These are phyloP conservation scores for Epistrophe grossulariae DNA, from an alignment of 2,888 invertebrate species.

Conservation along the genomic window DNA sequence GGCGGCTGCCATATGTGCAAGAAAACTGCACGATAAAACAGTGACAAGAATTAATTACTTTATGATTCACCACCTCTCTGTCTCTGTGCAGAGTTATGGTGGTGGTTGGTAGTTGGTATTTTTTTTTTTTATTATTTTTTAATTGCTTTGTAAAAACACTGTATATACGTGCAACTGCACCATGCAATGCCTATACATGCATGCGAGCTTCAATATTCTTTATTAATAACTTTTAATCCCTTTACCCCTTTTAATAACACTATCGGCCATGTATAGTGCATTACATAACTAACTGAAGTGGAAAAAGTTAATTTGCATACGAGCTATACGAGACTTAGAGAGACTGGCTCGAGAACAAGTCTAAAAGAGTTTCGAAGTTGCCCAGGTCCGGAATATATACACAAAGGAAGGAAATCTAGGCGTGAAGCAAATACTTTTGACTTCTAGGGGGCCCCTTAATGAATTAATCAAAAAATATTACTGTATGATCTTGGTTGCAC, in stretches of 20 bases:
- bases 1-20: conserved; percentile 31
- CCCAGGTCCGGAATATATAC: not conserved
- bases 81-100: too few species aligned
- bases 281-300: conserved; percentile 66
- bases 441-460: too few species aligned
- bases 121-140: not conserved
- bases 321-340: conserved; percentile 18
- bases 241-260: conserved; percentile 28
- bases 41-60: conserved; percentile 71
- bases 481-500: too few species aligned
- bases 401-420: not conserved
- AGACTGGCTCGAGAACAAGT: conserved; percentile 45
- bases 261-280: conserved; percentile 1
- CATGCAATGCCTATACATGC: conserved; percentile 22
- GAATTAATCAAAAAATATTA: too few species aligned
- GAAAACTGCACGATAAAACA: conserved; percentile 46
- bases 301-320: conserved; percentile 62
- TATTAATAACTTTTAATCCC: conserved; percentile 61
- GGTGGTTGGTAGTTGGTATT: not conserved
- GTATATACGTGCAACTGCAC: conserved; percentile 41
- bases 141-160: not conserved
- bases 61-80: conserved; percentile 54
- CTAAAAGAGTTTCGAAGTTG: conserved; percentile 6
- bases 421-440: too few species aligned
- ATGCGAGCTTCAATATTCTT: conserved; percentile 40